phyloP scores from a whole-genome alignment of 23 tunicate species.

The Diplosoma virens region DNA sequence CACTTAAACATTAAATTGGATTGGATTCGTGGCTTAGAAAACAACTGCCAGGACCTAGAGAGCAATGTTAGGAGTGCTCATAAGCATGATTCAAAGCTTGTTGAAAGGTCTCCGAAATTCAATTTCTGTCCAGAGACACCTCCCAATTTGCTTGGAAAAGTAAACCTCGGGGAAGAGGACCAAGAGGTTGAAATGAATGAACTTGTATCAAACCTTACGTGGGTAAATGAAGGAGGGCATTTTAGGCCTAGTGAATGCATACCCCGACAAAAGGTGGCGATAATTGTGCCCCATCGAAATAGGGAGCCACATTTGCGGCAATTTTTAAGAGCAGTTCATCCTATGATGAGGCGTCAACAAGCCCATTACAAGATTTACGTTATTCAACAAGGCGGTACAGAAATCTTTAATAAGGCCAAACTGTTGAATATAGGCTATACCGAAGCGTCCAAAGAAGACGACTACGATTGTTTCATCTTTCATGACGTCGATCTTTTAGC shows the following conservation, averaged over 20 bases:
- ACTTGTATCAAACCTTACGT: slow-evolving; percentile 27
- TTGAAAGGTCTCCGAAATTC: slow-evolving; percentile 11
- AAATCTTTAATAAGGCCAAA: slow-evolving; percentile 81
- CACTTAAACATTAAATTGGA: slow-evolving; percentile 68
- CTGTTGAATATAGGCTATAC: slow-evolving; percentile 75
- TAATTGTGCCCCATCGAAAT: slow-evolving; percentile 84
- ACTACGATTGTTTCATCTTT: slow-evolving; percentile 82
- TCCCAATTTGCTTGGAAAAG: slow-evolving; percentile 47
- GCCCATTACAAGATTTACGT: slow-evolving; percentile 66
- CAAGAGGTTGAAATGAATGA: slow-evolving; percentile 29
- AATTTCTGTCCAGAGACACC: slow-evolving; percentile 61
- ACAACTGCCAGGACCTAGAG: slow-evolving; percentile 43
- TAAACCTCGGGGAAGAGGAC: slow-evolving; percentile 48
- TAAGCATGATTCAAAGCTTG: neutral
- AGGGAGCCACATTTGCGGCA: slow-evolving; percentile 68
- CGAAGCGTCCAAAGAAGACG: slow-evolving; percentile 59
- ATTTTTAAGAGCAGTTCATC: slow-evolving; percentile 63
- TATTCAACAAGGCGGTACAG: slow-evolving; percentile 64
- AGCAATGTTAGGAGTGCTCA: neutral
- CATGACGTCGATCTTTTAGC: slow-evolving; percentile 96
- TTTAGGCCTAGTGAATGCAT: slow-evolving; percentile 53
- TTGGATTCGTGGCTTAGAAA: slow-evolving; percentile 71
- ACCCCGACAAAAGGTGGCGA: slow-evolving; percentile 68
- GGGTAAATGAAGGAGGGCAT: slow-evolving; percentile 48
- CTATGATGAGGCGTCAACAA: slow-evolving; percentile 81